Conservation (phyloP, 2,113 vertebrate genomes). For the Pteruthius melanotis region DNA sequence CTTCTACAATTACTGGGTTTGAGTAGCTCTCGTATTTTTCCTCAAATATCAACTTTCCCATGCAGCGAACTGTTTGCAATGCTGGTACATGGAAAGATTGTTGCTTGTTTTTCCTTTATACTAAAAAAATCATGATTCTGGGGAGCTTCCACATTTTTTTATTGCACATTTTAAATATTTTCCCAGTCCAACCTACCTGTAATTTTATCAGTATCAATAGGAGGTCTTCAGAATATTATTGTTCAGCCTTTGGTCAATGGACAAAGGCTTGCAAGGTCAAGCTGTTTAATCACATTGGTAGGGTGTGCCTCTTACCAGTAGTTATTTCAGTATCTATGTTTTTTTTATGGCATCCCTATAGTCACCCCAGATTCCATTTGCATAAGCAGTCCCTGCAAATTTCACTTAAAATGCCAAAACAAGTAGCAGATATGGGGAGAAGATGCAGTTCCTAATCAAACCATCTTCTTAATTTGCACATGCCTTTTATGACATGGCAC, state of each 20-base stretch:
- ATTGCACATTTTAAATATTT: not conserved
- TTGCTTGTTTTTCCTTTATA: not conserved
- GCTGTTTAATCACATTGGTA: not conserved
- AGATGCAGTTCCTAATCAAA: not conserved
- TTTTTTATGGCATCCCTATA: not conserved
- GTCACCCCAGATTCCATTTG: not conserved
- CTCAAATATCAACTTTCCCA: not conserved
- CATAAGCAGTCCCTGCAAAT: not conserved
- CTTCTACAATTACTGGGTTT: not conserved
- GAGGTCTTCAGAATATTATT: not conserved
- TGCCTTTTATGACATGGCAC: not conserved
- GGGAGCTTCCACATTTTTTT: not conserved
- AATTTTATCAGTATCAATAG: not conserved
- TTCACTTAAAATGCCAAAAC: not conserved
- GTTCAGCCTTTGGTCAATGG: not conserved
- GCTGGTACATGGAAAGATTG: not conserved
- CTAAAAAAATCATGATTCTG: not conserved
- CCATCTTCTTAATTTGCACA: not conserved
- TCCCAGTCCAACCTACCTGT: not conserved
- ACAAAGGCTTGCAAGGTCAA: not conserved
- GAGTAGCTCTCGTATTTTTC: not conserved
- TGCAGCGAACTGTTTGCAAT: not conserved
- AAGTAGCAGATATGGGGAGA: not conserved
- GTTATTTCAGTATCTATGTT: not conserved
- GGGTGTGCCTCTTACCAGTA: not conserved